Base-by-base conservation (phyloP, 2,113 vertebrate genomes). In the Bubalus kerabau region DNA sequence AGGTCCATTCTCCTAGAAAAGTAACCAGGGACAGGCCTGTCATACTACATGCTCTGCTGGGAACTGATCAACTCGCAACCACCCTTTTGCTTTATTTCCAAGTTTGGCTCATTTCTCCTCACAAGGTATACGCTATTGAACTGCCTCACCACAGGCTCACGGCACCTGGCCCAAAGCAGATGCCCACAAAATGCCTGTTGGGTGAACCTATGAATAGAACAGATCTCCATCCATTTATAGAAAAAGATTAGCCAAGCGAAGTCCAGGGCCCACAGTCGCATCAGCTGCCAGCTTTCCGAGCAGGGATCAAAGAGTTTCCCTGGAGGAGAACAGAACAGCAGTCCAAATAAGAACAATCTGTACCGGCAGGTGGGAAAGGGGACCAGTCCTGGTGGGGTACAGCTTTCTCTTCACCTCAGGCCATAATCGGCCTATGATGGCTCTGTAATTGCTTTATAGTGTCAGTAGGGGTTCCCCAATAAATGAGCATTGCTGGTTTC, bases 371-470 rank as follows among this genome's bases (percentile, higher is more conserved):
- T 98, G 97, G 97, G 93, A 96, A 96, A 95, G 97, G 95, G 97
- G 98, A 86, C 96, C 59, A 16, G 86, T 92, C 81, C 95, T 94
- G 92, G 96, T 97, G 90, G 97, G 94, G 0, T 56, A 88, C 86
- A 84, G 97, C 92, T 98, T 97, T 90, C 96, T 95, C 96, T 98
- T 97, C 94, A 97, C 96, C 93, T 94, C 90, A 83, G 96, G 95
- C 97, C 94, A 84, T 90, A 81, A 97, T 98, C 93, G 94, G 98
- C 97, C 97, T 98, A 32, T 96, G 97, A 98, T 97, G 98, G 98
- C 85, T 98, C 97, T 98, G 87, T 98, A 98, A 97, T 98, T 95
- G 97, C 98, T 94, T 98, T 98, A 98, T 60, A 97, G 97, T 96
- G 71, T 98, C 97, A 98, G 97, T 94, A 67, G 98, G 98, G 97